These are phyloP conservation scores for Turritopsis dohrnii DNA, from an alignment of 30 jellyfish, hydroid and myxozoan genomes.

Conservation along the genomic window DNA sequence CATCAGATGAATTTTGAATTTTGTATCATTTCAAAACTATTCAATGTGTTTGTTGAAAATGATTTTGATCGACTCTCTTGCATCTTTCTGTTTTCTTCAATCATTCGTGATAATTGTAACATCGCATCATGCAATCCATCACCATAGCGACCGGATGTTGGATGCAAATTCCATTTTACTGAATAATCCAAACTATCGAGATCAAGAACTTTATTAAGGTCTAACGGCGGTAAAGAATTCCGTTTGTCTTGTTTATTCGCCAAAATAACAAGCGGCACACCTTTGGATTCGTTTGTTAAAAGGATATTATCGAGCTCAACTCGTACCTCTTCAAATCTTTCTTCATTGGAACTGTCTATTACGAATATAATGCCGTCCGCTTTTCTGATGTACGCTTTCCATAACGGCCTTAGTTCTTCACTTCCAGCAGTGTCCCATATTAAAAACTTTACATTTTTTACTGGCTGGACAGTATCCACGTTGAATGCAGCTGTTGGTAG, in stretches of 20 bases:
- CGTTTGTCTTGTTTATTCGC: constrained; percentile 84
- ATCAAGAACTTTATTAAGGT: constrained; percentile 44
- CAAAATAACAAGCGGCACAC: constrained; percentile 70
- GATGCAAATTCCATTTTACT: constrained; percentile 68
- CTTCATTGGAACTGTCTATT: constrained; percentile 64
- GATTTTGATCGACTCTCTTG: constrained; percentile 26
- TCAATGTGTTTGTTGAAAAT: background rate
- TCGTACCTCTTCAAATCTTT: constrained; percentile 66
- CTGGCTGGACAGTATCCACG: constrained; percentile 56
- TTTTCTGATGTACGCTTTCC: constrained; percentile 84
- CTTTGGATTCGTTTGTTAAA: constrained; percentile 50
- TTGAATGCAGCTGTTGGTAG: constrained; percentile 85
- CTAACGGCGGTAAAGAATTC: constrained; percentile 56
- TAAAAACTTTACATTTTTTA: constrained; percentile 49
- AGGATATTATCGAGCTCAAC: constrained; percentile 53
- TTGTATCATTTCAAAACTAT: constrained; percentile 25
- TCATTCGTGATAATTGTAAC: constrained; percentile 45
- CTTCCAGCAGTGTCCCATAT: constrained; percentile 92
- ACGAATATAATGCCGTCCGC: constrained; percentile 92
- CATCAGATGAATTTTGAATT: constrained; percentile 18
- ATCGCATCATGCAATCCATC: constrained; percentile 72
- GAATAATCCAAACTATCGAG: constrained; percentile 43
- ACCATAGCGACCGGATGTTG: constrained; percentile 78
- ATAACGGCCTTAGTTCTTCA: constrained; percentile 71
- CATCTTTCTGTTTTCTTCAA: constrained; percentile 42